Base-by-base conservation (phyloP, 2,888 invertebrate genomes). In the Diadromus collaris region DNA sequence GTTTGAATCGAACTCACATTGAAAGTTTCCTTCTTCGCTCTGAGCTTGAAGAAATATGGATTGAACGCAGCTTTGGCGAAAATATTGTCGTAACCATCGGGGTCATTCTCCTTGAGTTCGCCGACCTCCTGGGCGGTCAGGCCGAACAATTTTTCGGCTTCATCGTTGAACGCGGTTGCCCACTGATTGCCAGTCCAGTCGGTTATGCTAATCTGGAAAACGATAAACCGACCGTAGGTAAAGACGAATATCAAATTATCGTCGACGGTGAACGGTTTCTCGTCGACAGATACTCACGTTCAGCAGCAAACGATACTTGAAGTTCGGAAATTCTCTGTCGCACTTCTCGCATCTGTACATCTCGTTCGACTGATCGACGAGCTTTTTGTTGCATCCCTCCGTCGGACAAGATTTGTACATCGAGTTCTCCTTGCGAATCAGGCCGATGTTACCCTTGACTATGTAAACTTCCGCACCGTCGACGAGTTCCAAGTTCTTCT, bases 321-420 rank as follows among this genome's bases (percentile, higher is more conserved):
- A 99, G 84, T 95, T 95, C 0, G 96, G 95, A 89, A 93, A 96
- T 82, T 97, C 97, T 71, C 94, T 92, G 86, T 95, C 94, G 90
- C 99, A 99, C 91, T 99, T 99, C 90, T 99, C 99, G 91, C 99
- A 99, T 69, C 97, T 93, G 91, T 94, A 99, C 88, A 95, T 93
- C 0, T 97, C 97, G 87, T 97, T 97, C 81, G 95, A 95, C 87
- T 95, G 94, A 90, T 99, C 98, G 9, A 97, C 92, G 0, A 99
- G 93, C 91, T 99, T 99, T 91, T 99, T 99, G 90, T 98, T 98
- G 91, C 99, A 99, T 68, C 94, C 94, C 1, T 95, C 94, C 65
- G 94, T 93, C 0, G 98, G 96, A 85, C 99, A 99, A 0, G 99
- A 96, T 91, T 96, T 96, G 91, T 99, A 99, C 70, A 97, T 91